A percentile compares a stretch with the other conserved stretches of the same genome.
Conservation (phyloP, 2,113 vertebrate genomes). For the Pandion haliaetus region DNA sequence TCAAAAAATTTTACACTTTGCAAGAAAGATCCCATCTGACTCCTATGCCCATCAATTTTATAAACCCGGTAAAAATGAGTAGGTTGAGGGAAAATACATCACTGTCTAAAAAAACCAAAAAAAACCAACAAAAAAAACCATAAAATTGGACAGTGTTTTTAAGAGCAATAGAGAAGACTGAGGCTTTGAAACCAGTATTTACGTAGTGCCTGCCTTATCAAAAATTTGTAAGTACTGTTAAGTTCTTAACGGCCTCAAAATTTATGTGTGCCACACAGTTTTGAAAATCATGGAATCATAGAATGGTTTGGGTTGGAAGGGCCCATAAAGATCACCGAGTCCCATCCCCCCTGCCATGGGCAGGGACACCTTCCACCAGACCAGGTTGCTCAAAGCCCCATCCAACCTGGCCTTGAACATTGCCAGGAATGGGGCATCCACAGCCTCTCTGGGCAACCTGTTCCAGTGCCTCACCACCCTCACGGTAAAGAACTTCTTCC, state of each 20-base stretch:
- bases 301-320: too few relatives aligned
- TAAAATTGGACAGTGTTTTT: neutral
- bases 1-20: neutral
- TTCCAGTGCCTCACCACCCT: too few relatives aligned
- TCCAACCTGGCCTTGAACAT: too few relatives aligned
- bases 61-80: neutral
- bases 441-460: too few relatives aligned
- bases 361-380: too few relatives aligned
- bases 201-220: neutral
- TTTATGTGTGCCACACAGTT: neutral
- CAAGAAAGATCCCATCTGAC: neutral
- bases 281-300: neutral
- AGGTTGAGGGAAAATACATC: neutral
- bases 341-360: too few relatives aligned
- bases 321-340: too few relatives aligned
- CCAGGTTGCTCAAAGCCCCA: too few relatives aligned
- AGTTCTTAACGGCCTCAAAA: neutral
- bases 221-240: neutral
- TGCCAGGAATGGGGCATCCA: too few relatives aligned
- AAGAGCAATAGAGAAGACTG: neutral
- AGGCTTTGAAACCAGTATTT: neutral
- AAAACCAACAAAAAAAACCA: neutral
- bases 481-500: too few relatives aligned
- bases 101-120: neutral
- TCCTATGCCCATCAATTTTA: neutral